Evolutionary conservation across 2,888 invertebrate species (phyloP), one percentile per base, ranked within the genome.

Genomic region (Synanthedon vespiformis): DNA sequence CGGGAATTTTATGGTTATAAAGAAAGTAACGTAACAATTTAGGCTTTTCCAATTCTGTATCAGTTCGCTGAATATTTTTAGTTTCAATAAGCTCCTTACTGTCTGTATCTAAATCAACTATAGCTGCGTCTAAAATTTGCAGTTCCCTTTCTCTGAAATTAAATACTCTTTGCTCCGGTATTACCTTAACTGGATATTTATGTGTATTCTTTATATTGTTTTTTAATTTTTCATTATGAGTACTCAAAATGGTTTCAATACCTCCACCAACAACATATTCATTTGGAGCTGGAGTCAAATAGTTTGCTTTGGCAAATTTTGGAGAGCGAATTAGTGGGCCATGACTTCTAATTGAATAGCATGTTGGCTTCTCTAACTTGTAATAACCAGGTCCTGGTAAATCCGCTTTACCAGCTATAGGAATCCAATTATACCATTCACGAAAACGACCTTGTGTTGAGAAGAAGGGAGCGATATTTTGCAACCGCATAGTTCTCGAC

Each of bases 351-450:
- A 82, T 77, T 34, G 80, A 72, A 10, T 56, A 51, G 56, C 76
- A 77, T 59, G 60, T 68, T 13, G 70, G 64, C 51, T 68, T 74
- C 51, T 76, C 69, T 51, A 60, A 51, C 52, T 62, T 58, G 54
- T 80, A 82, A 57, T 70, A 67, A 52, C 72, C 69, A 12, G 84
- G 83, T 0, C 81, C 84, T 48, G 82, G 81, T 5, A 79, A 78
- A 52, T 61, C 59, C 1, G 61, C 48, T 47, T 56, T 62, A 1
- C 67, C 73, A 52, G 66, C 60, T 16, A 82, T 67, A 8, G 80
- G 69, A 55, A 80, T 68, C 70, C 72, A 77, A 61, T 77, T 70
- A 58, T 70, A 61, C 85, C 86, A 85, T 14, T 77, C 74, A 49
- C 64, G 60, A 59, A 86, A 79, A 40, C 84, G 73, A 8, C 68